Evolutionary conservation across 2,113 vertebrate species (phyloP).

Genomic region (Turnix velox): DNA sequence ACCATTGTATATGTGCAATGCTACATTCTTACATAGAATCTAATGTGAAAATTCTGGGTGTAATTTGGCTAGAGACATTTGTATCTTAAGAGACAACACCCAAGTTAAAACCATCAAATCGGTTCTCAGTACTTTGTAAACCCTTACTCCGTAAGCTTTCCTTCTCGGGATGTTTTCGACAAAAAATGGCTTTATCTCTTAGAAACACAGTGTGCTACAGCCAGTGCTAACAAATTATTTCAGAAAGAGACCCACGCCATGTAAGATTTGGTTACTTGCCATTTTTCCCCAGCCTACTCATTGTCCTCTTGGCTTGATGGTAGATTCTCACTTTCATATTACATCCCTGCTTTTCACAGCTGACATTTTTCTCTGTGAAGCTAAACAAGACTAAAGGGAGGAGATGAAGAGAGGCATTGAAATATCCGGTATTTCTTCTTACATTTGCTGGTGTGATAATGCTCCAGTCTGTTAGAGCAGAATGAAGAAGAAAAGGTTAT

Average conservation of each 20-base stretch:
- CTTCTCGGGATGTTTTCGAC: background rate
- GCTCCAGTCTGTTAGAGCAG: background rate
- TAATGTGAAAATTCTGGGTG: fast-evolving
- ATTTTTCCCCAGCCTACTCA: background rate
- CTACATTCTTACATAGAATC: background rate
- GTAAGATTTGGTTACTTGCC: background rate
- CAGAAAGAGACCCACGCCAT: background rate
- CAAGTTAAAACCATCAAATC: background rate
- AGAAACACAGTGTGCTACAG: background rate
- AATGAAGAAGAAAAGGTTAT: background rate
- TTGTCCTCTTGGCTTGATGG: background rate
- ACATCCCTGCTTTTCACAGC: background rate
- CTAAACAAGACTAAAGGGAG: background rate
- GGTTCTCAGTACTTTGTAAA: background rate
- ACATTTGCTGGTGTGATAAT: background rate
- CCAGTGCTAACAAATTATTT: background rate
- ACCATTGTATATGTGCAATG: background rate
- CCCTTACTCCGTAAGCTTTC: background rate
- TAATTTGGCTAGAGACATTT: background rate
- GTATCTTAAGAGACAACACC: background rate
- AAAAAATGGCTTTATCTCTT: background rate
- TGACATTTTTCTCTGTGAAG: background rate
- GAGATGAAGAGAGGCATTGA: background rate
- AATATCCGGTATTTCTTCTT: background rate
- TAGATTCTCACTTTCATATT: background rate